Evolutionary conservation across 1,140 invertebrate genomes (phyloP), one percentile per base, ranked within the genome.

Genomic region (Pollicipes pollicipes): DNA sequence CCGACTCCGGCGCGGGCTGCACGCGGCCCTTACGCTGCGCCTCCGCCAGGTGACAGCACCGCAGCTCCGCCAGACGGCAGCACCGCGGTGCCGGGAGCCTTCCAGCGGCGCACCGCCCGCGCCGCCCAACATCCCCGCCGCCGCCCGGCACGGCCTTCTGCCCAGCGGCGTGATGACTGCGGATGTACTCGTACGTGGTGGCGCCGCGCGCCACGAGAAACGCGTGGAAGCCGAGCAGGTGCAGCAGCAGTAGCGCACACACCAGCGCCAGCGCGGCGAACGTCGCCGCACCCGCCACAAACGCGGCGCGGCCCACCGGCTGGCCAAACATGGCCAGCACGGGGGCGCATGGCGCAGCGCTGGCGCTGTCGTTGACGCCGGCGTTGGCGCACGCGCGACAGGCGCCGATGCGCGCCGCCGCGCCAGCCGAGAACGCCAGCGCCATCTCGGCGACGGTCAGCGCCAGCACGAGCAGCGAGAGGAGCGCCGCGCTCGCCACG

Each of bases 161-260:
- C 10, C 24, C 13, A 24, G 45, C 8, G 2, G 45, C 13, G 45
- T 58, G 13, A 6, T 21, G 45, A 10, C 24, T 10, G 45, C 45
- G 45, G 45, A 58, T 58, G 45, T 58, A 58, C 21, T 58, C 45
- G 45, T 58, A 58, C 2, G 45, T 58, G 45, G 45, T 58, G 21
- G 45, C 45, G 21, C 45, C 45, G 45, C 45, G 45, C 2, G 17
- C 45, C 2, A 21, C 45, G 8, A 58, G 45, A 21, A 58, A 58
- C 2, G 45, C 45, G 80, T 95, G 91, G 80, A 94, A 94, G 78
- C 89, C 88, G 77, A 90, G 90, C 30, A 97, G 82, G 81, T 97
- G 93, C 28, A 91, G 81, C 17, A 97, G 82, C 29, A 95, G 81
- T 29, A 86, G 86, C 0, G 89, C 85, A 4, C 90, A 88, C 16